Percentiles rank a stretch among this genome's conserved stretches.
phyloP scores from a whole-genome alignment of 2,888 invertebrate species.

The Trimorus sp. region DNA sequence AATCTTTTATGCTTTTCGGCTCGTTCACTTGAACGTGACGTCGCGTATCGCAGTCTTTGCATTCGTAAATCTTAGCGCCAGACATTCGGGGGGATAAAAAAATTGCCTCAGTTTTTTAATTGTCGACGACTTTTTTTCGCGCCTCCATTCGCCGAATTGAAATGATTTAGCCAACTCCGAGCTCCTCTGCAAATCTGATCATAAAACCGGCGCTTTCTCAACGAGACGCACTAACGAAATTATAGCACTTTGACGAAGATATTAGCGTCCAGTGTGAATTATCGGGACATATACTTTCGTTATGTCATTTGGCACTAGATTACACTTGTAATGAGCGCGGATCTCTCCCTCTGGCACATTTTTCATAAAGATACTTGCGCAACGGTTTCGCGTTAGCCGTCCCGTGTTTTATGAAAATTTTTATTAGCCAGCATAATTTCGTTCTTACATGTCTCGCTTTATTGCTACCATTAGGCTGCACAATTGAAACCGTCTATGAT shows the following conservation, averaged over 20 bases:
- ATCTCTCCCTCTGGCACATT: constrained; percentile 8
- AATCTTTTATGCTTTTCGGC: constrained; percentile 13
- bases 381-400: constrained; percentile 15
- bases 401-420: constrained; percentile 16
- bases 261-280: constrained; percentile 22
- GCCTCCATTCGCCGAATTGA: constrained; percentile 1
- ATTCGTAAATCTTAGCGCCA: constrained; percentile 35
- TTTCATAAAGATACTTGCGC: constrained; percentile 21
- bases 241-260: constrained; percentile 17
- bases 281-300: constrained; percentile 35
- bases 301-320: constrained; percentile 39
- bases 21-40: constrained; percentile 29
- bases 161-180: constrained; percentile 15
- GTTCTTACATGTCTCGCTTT: constrained; percentile 11
- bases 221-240: constrained; percentile 7
- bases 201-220: neutral
- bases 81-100: too few relatives aligned
- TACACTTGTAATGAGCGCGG: constrained; percentile 15
- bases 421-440: constrained; percentile 9
- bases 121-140: constrained; percentile 11
- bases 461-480: neutral
- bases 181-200: constrained; percentile 19
- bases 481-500: neutral
- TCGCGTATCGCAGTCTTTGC: constrained; percentile 16
- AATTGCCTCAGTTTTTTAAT: constrained; percentile 35